phyloP scores from a whole-genome alignment of 1,140 invertebrate genomes.

The Neodiprion fabricii region DNA sequence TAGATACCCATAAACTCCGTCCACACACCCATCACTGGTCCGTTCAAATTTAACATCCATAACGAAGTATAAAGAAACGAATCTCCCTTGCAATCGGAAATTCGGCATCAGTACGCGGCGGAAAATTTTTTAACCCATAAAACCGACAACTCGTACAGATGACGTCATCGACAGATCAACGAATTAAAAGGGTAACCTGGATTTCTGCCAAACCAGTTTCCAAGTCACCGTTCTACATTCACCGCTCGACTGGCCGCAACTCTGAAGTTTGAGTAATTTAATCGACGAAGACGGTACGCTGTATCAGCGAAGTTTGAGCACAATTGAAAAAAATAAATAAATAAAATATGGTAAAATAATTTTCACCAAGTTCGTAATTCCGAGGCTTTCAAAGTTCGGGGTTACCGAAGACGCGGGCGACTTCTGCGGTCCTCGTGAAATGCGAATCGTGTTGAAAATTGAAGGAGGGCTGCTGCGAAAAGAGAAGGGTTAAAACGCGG shows the following conservation, averaged over 20 bases:
- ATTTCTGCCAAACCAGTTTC: conserved; percentile 19
- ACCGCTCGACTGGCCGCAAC: conserved; percentile 20
- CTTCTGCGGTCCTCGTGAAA: no score
- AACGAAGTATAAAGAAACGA: background rate
- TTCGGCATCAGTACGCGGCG: background rate
- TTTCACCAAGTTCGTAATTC: background rate
- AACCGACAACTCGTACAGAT: background rate
- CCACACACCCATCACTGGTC: background rate
- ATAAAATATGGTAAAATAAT: background rate
- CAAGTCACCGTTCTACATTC: conserved; percentile 43
- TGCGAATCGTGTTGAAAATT: no score
- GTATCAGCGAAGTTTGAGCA: no score
- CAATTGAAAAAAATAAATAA: no score
- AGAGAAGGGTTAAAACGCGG: background rate
- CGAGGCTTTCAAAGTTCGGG: conserved; percentile 9
- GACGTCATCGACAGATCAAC: background rate
- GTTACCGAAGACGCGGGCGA: no score
- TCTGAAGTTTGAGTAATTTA: background rate
- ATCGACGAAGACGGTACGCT: background rate
- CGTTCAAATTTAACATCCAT: no score
- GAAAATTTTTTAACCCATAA: background rate
- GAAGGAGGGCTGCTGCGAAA: no score
- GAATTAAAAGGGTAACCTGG: background rate
- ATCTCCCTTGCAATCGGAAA: background rate
- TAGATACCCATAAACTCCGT: background rate